Evolutionary conservation across 1,140 invertebrate genomes (phyloP), one percentile per base, ranked within the genome.

Genomic region (Brachionus rubens): DNA sequence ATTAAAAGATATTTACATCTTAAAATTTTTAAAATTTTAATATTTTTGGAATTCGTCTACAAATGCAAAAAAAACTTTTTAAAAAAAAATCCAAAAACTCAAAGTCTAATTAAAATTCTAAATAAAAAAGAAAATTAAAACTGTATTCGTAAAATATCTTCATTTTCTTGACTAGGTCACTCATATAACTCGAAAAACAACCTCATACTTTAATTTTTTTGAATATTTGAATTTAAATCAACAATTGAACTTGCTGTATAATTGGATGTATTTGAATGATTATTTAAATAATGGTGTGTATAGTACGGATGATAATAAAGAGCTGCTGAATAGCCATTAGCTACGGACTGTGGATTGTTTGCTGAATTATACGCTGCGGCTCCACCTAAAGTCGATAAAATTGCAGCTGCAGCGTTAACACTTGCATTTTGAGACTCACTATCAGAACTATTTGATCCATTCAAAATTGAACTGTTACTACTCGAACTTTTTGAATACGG

Each of bases 221-320:
- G 54, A 36, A 33, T 30, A 59, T 59, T 59, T 59, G 54, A 16
- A 59, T 59, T 59, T n/a, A 59, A 28, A 19, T 59, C 54, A 19
- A 36, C 54, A 9, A 59, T 59, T 36, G 54, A 6, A 19, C 36
- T 59, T 16, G 54, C 14, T 30, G 33, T 5, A 36, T 59, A 59
- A 33, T 33, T 59, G 28, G 54, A 9, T 7, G 30, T 9, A 59
- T 40, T 59, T 7, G 54, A 16, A 16, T 59, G 54, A 36, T 59
- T 59, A 30, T 59, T 59, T 36, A 59, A 59, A 41, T 65, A 65
- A 43, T 65, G 59, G 12, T 65, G 59, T 1, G 59, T 65, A 46
- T 65, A 65, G 14, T 65, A 65, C 0, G 59, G 59, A 43, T 65
- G 59, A 65, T 65, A 65, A 36, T 65, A 65, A 19, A 65, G 30